phyloP scores from a whole-genome alignment of 2,888 invertebrate genomes.

The Macrophya annulata region DNA sequence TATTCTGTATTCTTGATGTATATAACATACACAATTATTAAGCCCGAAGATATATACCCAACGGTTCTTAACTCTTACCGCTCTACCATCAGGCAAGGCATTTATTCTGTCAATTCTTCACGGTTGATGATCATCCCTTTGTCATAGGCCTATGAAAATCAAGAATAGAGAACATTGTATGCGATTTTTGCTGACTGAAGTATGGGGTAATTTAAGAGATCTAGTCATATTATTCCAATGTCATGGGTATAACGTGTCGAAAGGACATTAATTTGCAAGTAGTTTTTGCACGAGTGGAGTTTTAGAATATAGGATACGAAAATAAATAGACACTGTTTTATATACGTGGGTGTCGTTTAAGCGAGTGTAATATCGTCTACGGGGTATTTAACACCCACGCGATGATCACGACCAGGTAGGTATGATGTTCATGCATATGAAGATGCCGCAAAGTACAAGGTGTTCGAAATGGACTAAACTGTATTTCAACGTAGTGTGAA shows the following conservation, averaged over 20 bases:
- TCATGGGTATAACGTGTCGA: constrained; percentile 35
- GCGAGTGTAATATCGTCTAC: constrained; percentile 35
- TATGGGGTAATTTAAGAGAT: neutral
- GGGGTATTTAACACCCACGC: constrained; percentile 41
- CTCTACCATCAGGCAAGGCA: neutral
- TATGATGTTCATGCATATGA: neutral
- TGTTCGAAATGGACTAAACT: neutral
- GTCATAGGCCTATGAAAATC: neutral
- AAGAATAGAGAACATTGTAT: neutral
- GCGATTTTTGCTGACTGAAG: neutral
- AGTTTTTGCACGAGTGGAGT: neutral
- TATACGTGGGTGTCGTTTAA: constrained; percentile 45
- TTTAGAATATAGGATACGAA: neutral
- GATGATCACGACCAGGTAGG: constrained; percentile 2
- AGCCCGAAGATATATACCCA: neutral
- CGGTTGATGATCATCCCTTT: neutral
- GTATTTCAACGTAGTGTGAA: neutral
- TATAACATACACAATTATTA: neutral
- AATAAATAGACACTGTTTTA: constrained; percentile 3
- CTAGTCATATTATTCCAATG: constrained; percentile 4
- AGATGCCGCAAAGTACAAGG: neutral
- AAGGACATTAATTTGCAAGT: constrained; percentile 38
- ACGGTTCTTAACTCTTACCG: neutral
- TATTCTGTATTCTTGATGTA: neutral
- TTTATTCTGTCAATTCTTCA: neutral